Percentiles rank a stretch among this genome's conserved stretches.
Conservation (phyloP, 2,113 vertebrate genomes). For the Oreotragus oreotragus region DNA sequence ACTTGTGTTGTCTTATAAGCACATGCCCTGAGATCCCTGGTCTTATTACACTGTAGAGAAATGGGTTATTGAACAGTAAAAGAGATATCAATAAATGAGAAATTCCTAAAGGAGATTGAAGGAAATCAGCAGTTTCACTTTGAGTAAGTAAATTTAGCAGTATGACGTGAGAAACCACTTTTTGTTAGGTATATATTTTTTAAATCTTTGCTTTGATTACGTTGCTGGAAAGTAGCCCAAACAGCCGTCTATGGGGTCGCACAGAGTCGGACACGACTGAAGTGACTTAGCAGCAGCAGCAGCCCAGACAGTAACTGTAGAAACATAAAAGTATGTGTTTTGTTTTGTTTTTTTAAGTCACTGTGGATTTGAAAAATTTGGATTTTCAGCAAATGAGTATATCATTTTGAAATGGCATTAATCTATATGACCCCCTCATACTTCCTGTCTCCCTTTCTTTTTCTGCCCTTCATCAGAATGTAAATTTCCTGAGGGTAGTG, state of each 20-base stretch:
- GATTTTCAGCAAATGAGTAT: slow-evolving; percentile 6
- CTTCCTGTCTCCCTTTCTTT: not conserved
- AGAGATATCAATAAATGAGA: not conserved
- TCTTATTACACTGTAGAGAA: not conserved
- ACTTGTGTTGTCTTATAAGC: not conserved
- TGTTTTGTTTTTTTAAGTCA: not conserved
- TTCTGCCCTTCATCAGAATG: not conserved
- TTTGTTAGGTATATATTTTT: slow-evolving; percentile 12
- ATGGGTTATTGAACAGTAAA: not conserved
- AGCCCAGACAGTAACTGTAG: not conserved
- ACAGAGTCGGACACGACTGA: no score
- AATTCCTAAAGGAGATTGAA: not conserved
- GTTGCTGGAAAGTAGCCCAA: not conserved
- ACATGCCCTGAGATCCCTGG: not conserved
- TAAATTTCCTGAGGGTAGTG: not conserved
- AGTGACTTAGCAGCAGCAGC: no score
- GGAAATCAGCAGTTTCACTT: not conserved
- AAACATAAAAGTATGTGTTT: not conserved
- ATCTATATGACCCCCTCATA: not conserved
- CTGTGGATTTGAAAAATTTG: not conserved
- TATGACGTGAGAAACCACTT: not conserved
- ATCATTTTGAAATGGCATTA: not conserved
- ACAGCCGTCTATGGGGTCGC: not conserved
- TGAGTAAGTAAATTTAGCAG: not conserved
- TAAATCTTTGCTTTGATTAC: not conserved